Evolutionary conservation across 2,797 vertebrate species (phyloP), one percentile per base, ranked within the genome.

Genomic region (Peromyscus melanophrys): DNA sequence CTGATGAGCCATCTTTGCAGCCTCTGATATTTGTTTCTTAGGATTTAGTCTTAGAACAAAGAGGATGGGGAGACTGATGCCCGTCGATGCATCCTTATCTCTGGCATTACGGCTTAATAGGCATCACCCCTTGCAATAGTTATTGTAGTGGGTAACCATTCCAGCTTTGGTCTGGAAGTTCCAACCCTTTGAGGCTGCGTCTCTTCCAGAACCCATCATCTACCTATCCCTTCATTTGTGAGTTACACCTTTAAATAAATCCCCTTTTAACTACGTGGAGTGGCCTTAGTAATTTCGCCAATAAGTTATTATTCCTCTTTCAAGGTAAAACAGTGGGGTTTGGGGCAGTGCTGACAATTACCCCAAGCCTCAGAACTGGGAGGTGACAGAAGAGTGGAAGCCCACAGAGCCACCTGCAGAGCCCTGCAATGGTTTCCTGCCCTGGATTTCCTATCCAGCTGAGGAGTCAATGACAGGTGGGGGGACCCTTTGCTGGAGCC

Each of bases 291-390:
- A n/a, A n/a, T n/a, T n/a, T n/a, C n/a, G n/a, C n/a, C n/a, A n/a
- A n/a, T n/a, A n/a, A n/a, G n/a, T n/a, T n/a, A 37, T 57, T 83
- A 37, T 85, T 92, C 78, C 14, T 95, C 78, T 92, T 92, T 92
- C n/a, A 82, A 67, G 71, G 55, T 85, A 80, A 95, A 81, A 52
- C 40, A 59, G 52, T 27, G 25, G 76, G 69, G 21, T 27, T 59
- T 67, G 69, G 67, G 67, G 46, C 21, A 65, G 27, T 59, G 57
- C 43, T 77, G 57, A n/a, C n/a, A 75, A 29, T 86, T 87, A 14
- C 55, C 76, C 37, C 46, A 90, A 67, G 84, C 73, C 88, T 82
- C 76, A 34, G 85, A 93, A 49, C 76, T 67, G 40, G 81, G 23
- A 25, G 46, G 6, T 46, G 43, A 67, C 4, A 1, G 27, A 57